Percentiles rank a stretch among this genome's conserved stretches.
These are phyloP conservation scores for Oconnorella tubifera DNA, from an alignment of 2,888 invertebrate species.

Conservation along the genomic window DNA sequence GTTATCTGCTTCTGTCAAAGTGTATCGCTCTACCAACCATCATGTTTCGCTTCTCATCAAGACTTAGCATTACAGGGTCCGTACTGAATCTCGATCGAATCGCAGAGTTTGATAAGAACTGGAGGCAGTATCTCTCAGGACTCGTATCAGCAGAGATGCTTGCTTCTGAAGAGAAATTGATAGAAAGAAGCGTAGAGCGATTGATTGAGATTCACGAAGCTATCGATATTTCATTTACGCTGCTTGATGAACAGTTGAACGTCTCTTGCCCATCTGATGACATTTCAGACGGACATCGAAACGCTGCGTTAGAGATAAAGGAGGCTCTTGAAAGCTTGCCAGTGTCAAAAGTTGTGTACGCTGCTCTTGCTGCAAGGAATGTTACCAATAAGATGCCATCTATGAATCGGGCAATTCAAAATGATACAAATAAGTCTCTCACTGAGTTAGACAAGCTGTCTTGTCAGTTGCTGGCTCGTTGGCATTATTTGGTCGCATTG, in stretches of 20 bases:
- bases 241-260: conserved; percentile 4
- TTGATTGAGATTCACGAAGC: neutral
- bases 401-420: neutral
- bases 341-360: conserved; percentile 3
- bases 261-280: neutral
- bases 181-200: conserved; percentile 4
- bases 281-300: neutral
- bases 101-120: neutral
- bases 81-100: neutral
- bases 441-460: too few relatives aligned
- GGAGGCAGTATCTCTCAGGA: neutral
- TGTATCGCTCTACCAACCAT: conserved; percentile 8
- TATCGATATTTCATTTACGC: neutral
- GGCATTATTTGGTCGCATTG: conserved; percentile 32
- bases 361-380: neutral
- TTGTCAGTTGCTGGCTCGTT: too few relatives aligned
- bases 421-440: neutral
- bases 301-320: neutral
- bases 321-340: conserved; percentile 8
- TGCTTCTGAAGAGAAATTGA: neutral
- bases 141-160: neutral
- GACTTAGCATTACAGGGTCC: conserved; percentile 1
- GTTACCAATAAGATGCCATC: neutral
- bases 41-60: conserved; percentile 6
- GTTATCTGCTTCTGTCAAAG: conserved; percentile 12